Percentiles rank a stretch among this genome's conserved stretches.
phyloP scores from a whole-genome alignment of 2,113 vertebrate species.

The Trematomus loennbergii region DNA sequence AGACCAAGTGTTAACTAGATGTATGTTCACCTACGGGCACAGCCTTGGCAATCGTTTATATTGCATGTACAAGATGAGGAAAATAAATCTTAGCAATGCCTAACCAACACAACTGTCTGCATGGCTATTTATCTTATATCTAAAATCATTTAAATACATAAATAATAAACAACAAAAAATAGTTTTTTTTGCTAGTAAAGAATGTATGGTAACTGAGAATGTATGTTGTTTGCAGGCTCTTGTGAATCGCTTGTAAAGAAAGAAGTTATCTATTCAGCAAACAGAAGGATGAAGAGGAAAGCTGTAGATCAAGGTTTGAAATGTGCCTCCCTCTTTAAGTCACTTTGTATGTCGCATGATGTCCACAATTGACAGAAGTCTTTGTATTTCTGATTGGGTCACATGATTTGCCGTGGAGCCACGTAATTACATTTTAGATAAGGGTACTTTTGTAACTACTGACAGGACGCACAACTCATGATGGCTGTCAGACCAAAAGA shows the following conservation, averaged over 20 bases:
- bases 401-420: slow-evolving; percentile 59
- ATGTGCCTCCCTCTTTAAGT: slow-evolving; percentile 23
- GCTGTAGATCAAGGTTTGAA: slow-evolving; percentile 80
- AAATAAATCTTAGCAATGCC: background rate
- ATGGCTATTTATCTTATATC: too few relatives aligned
- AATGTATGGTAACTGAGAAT: background rate
- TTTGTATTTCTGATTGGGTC: slow-evolving; percentile 52
- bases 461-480: slow-evolving; percentile 21
- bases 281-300: slow-evolving; percentile 80
- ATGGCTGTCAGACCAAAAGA: background rate
- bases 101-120: background rate
- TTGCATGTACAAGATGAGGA: background rate
- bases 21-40: too few relatives aligned
- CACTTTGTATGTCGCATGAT: slow-evolving; percentile 53
- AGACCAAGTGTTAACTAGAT: background rate
- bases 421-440: slow-evolving; percentile 60
- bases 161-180: background rate
- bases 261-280: slow-evolving; percentile 12
- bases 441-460: slow-evolving; percentile 1
- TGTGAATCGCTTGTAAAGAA: slow-evolving; percentile 39
- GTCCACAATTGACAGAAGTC: slow-evolving; percentile 26
- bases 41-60: background rate
- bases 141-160: background rate
- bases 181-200: background rate
- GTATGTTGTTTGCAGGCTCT: slow-evolving; percentile 53